phyloP scores from a whole-genome alignment of 2,888 invertebrate genomes.

The Dryocosmus kuriphilus region DNA sequence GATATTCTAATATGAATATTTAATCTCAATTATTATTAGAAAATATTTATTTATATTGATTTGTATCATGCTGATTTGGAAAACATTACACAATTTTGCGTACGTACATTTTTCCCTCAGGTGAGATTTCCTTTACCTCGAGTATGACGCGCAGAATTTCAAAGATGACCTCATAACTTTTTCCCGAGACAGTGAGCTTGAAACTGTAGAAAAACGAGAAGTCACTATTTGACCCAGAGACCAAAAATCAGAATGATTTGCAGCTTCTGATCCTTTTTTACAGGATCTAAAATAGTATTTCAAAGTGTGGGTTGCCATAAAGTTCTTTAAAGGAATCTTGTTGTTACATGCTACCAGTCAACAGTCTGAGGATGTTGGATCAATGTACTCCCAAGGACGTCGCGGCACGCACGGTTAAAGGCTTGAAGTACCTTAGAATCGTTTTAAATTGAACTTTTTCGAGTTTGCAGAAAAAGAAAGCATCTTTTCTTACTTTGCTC shows the following conservation, averaged over 20 bases:
- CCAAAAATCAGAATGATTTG: background rate
- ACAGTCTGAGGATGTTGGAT: constrained; percentile 27
- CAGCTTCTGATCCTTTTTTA: background rate
- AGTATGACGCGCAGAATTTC: constrained; percentile 19
- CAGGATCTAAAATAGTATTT: background rate
- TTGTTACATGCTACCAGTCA: constrained; percentile 6
- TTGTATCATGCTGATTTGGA: background rate
- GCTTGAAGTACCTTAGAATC: constrained; percentile 2
- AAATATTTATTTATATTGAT: too few species aligned
- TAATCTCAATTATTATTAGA: background rate
- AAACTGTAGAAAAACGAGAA: constrained; percentile 1
- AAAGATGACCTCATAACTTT: constrained; percentile 15
- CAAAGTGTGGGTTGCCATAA: background rate
- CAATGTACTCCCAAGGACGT: constrained; percentile 36
- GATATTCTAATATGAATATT: background rate
- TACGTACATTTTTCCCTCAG: background rate
- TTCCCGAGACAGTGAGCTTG: constrained; percentile 16
- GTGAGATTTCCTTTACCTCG: constrained; percentile 18
- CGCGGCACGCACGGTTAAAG: constrained; percentile 22
- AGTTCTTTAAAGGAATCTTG: background rate
- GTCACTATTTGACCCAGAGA: background rate
- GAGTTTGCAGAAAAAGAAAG: constrained; percentile 13
- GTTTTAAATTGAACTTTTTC: constrained; percentile 1
- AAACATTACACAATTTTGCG: background rate
- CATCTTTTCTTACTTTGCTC: constrained; percentile 11